These are phyloP conservation scores for Oceanodroma tethys DNA, from an alignment of 2,113 vertebrate species.

Conservation along the genomic window DNA sequence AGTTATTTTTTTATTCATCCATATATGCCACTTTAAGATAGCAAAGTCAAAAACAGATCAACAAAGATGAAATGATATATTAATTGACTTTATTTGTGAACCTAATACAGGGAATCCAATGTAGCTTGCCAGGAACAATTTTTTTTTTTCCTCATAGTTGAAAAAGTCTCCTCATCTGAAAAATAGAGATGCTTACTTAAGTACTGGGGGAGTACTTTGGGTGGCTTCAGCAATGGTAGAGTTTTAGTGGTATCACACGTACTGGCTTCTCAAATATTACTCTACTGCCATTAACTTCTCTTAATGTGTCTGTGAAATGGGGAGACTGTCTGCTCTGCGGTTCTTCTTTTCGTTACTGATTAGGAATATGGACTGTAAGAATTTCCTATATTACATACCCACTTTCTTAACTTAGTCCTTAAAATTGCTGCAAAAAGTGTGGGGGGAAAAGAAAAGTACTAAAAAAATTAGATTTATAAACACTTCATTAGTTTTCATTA, in stretches of 20 bases:
- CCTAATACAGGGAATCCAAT: background rate
- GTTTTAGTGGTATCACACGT: background rate
- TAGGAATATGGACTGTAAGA: background rate
- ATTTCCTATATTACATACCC: background rate
- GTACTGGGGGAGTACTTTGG: background rate
- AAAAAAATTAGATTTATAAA: background rate
- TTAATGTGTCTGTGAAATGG: background rate
- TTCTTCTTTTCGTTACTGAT: background rate
- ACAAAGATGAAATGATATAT: background rate
- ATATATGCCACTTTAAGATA: background rate
- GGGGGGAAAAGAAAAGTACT: accelerated
- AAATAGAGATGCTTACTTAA: background rate
- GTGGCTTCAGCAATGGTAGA: background rate
- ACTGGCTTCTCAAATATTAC: background rate
- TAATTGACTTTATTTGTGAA: background rate
- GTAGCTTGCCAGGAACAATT: background rate
- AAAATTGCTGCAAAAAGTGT: background rate
- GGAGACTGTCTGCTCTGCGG: background rate
- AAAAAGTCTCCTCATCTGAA: background rate
- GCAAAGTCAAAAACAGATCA: background rate
- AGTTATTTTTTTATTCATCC: background rate
- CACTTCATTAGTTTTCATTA: background rate
- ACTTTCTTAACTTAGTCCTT: background rate
- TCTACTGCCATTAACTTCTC: background rate
- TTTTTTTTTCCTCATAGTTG: background rate